These are phyloP conservation scores for Condylura cristata DNA, from an alignment of 2,113 vertebrate species.

Conservation along the genomic window DNA sequence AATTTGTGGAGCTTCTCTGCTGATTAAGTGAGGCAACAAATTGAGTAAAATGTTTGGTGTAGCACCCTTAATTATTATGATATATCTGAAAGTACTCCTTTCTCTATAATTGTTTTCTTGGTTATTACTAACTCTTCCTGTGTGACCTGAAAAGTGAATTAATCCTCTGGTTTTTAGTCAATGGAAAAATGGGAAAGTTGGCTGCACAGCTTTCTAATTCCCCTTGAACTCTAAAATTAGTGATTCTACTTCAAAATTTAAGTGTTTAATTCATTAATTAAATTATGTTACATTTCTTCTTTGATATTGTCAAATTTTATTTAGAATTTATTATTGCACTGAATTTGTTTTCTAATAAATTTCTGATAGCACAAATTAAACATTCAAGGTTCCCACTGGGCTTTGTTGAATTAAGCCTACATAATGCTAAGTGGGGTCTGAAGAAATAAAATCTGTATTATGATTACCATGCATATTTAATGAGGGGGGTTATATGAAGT, in stretches of 20 bases:
- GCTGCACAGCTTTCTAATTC: background rate
- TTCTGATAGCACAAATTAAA: slow-evolving; percentile 65
- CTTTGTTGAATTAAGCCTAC: slow-evolving; percentile 64
- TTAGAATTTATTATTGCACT: slow-evolving; percentile 65
- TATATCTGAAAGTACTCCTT: background rate
- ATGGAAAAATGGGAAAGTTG: background rate
- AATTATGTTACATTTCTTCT: slow-evolving; percentile 1
- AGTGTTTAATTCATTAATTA: slow-evolving; percentile 35
- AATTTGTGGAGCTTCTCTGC: background rate
- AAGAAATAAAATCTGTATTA: slow-evolving; percentile 58
- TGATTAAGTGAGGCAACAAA: background rate
- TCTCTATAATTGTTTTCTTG: background rate
- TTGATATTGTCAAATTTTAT: slow-evolving; percentile 63
- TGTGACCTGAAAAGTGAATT: background rate
- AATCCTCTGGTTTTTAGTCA: background rate
- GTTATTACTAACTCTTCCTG: background rate
- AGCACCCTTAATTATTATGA: background rate
- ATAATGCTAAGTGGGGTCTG: slow-evolving; percentile 28
- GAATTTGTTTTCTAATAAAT: slow-evolving; percentile 64
- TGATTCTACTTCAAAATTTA: background rate
- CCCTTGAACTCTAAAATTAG: slow-evolving; percentile 4
- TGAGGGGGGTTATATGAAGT: background rate
- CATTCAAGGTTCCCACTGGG: background rate
- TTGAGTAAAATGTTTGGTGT: background rate
- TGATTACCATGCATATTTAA: slow-evolving; percentile 50